Evolutionary conservation across 2,113 vertebrate genomes (phyloP), one percentile per base, ranked within the genome.

Genomic region (human): DNA sequence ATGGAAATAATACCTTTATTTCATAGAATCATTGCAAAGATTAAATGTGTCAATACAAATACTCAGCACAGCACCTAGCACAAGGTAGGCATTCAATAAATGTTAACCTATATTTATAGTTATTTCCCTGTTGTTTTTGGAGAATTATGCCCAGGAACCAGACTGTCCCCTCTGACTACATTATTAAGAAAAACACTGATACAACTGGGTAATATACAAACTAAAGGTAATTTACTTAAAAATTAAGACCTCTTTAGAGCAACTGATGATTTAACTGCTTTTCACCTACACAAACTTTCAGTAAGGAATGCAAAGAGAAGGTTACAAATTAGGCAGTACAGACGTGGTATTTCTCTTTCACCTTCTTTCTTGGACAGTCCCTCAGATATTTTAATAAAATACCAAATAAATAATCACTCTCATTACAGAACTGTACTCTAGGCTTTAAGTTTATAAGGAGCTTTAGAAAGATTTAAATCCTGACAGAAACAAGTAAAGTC

Each of bases 401-500:
- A 40, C 3, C 52, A 86, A 89, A 70, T 70, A 90, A 90, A 76
- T 55, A 70, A 89, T 48, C 27, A 92, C 5, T 92, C 18, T 76
- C 35, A 12, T n/a, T 88, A 73, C 7, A 96, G 84, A 94, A 97
- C 52, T 72, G 6, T 61, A 87, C 8, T 94, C 50, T 32, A 92
- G 40, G 25, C 30, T 93, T 1, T 35, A 59, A 30, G 23, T 93
- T 93, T 40, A 25, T 25, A 59, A 94, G 20, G 38, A 94, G 13
- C 18, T 73, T 89, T 38, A 82, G 40, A 87, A 97, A 93, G 22
- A 82, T 43, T 84, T 50, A 97, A 92, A 68, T 95, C 52, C 82
- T 92, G 30, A 97, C 27, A 96, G 91, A 97, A 91, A 97, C 70
- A 84, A 96, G 48, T 68, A 32, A 89, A 87, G 66, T 94, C 93